These are phyloP conservation scores for Pygathrix nemaeus DNA, from an alignment of 2,113 vertebrate genomes.

Conservation along the genomic window DNA sequence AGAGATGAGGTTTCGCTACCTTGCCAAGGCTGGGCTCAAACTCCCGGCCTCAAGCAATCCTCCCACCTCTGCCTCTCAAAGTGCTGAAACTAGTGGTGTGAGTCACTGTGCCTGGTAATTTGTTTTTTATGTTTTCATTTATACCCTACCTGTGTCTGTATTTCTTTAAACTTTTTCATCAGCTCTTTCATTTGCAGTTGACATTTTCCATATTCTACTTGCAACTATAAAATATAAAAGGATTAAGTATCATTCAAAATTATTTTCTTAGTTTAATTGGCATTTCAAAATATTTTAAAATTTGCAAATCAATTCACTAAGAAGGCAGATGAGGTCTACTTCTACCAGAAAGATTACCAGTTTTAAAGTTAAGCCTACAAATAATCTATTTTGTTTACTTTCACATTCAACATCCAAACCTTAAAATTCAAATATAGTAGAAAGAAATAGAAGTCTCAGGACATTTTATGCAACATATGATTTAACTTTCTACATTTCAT, in stretches of 20 bases:
- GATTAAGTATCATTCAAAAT: conserved; percentile 50
- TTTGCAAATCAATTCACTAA: conserved; percentile 31
- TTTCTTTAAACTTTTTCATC: conserved; percentile 89
- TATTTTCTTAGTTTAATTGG: conserved; percentile 38
- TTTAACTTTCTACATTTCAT: conserved; percentile 18
- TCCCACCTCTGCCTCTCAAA: neutral
- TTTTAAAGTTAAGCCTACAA: conserved; percentile 2
- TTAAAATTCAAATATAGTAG: conserved; percentile 44
- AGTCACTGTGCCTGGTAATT: neutral
- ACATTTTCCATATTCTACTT: conserved; percentile 91
- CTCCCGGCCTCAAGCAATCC: neutral
- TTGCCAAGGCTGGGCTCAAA: neutral
- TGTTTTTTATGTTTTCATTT: neutral
- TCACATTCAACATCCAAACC: conserved; percentile 21
- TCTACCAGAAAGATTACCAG: neutral
- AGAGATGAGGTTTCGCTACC: neutral
- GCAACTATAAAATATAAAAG: conserved; percentile 87
- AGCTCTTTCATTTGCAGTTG: conserved; percentile 93
- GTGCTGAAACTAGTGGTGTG: neutral
- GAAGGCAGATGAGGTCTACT: neutral
- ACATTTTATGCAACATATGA: neutral
- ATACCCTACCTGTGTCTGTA: conserved; percentile 91
- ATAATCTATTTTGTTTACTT: neutral
- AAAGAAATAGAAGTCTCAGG: conserved; percentile 39
- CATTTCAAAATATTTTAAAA: conserved; percentile 50